phyloP scores from a whole-genome alignment of 1,140 invertebrate genomes.

The Platorchestia sp. region DNA sequence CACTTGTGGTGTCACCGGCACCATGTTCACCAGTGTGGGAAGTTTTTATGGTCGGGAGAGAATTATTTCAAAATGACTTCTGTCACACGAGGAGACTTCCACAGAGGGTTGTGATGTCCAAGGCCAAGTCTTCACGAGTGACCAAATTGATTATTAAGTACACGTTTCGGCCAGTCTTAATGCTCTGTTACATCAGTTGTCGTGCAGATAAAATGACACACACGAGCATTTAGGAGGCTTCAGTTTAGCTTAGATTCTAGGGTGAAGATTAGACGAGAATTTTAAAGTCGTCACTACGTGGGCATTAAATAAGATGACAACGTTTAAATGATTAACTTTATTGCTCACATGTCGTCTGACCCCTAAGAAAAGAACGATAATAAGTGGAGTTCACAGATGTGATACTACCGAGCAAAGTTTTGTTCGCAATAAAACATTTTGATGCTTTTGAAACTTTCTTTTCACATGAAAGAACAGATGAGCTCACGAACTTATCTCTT shows the following conservation, averaged over 20 bases:
- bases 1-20: not conserved
- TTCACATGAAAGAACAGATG: too few relatives aligned
- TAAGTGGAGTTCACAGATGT: too few relatives aligned
- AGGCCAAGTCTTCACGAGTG: not conserved
- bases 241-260: not conserved
- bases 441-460: too few relatives aligned
- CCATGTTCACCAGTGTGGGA: not conserved
- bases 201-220: not conserved
- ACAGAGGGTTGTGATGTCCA: not conserved
- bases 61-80: not conserved
- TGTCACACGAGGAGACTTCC: not conserved
- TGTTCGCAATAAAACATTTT: too few relatives aligned
- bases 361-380: too few relatives aligned
- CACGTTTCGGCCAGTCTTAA: not conserved
- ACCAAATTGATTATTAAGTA: not conserved
- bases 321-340: not conserved
- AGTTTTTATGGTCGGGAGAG: not conserved
- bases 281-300: not conserved
- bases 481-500: too few relatives aligned
- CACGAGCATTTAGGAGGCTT: not conserved
- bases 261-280: not conserved
- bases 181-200: not conserved
- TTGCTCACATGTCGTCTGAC: not conserved
- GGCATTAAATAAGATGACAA: not conserved
- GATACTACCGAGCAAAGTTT: too few relatives aligned